These are phyloP conservation scores for Ophonus ardosiacus DNA, from an alignment of 2,888 invertebrate species.

Conservation along the genomic window DNA sequence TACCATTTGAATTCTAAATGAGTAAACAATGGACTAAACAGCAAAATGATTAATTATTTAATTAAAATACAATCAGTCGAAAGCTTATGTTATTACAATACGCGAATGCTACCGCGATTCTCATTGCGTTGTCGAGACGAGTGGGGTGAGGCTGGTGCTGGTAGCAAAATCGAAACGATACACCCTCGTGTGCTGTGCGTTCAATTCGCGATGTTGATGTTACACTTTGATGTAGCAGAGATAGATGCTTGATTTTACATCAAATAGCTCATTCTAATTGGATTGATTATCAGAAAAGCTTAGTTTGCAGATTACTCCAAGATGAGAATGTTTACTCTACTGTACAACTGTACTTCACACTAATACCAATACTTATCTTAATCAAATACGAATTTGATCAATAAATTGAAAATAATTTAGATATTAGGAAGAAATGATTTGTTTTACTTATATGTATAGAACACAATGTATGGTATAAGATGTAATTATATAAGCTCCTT, in stretches of 20 bases:
- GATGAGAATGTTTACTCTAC: neutral
- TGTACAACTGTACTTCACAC: neutral
- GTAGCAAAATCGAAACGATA: neutral
- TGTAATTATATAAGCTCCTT: too few species aligned
- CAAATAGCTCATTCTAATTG: neutral
- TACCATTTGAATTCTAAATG: conserved; percentile 51
- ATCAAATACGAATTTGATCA: too few species aligned
- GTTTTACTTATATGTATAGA: too few species aligned
- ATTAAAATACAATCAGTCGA: conserved; percentile 48
- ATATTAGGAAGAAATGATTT: too few species aligned
- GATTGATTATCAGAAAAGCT: neutral
- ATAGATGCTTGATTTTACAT: neutral
- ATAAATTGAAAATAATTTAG: too few species aligned
- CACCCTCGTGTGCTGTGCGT: neutral
- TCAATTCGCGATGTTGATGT: neutral
- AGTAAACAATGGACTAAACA: conserved; percentile 48
- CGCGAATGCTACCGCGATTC: neutral
- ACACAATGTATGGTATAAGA: too few species aligned
- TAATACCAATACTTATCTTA: neutral
- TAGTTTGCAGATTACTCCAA: neutral
- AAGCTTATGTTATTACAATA: conserved; percentile 44
- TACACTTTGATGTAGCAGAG: neutral
- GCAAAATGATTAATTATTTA: conserved; percentile 54
- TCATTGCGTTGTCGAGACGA: neutral
- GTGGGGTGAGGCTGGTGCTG: neutral